Percentiles rank a stretch among this genome's conserved stretches.
phyloP scores from a whole-genome alignment of 2,888 invertebrate species.

The Cephus pulcher region DNA sequence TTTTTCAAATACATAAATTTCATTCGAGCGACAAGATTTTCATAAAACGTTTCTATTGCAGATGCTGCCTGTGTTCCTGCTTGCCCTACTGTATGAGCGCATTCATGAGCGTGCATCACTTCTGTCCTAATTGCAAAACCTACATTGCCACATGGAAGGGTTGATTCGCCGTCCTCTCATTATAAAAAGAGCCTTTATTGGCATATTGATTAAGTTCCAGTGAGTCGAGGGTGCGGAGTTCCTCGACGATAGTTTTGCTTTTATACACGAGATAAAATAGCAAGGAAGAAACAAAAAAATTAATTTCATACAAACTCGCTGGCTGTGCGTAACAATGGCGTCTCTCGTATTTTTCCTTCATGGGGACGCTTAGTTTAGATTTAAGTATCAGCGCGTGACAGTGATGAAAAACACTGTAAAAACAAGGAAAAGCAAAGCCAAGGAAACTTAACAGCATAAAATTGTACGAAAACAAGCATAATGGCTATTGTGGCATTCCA shows the following conservation, averaged over 20 bases:
- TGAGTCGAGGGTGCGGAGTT: neutral
- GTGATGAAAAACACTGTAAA: neutral
- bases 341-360: neutral
- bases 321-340: neutral
- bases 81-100: constrained; percentile 70
- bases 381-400: neutral
- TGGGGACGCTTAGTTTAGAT: neutral
- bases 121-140: constrained; percentile 68
- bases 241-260: neutral
- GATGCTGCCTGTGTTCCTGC: constrained; percentile 69
- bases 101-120: constrained; percentile 68
- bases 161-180: constrained; percentile 36
- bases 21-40: neutral
- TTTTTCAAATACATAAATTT: neutral
- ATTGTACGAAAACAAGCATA: neutral
- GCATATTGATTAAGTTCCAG: neutral
- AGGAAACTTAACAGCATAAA: neutral
- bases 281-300: neutral
- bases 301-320: neutral
- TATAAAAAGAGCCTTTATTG: neutral
- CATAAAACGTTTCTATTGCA: constrained; percentile 42
- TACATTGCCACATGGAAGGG: constrained; percentile 67
- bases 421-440: neutral
- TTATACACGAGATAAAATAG: neutral
- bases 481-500: neutral